Evolutionary conservation across 2,113 vertebrate species (phyloP).

Genomic region (Myrmecobius fasciatus): DNA sequence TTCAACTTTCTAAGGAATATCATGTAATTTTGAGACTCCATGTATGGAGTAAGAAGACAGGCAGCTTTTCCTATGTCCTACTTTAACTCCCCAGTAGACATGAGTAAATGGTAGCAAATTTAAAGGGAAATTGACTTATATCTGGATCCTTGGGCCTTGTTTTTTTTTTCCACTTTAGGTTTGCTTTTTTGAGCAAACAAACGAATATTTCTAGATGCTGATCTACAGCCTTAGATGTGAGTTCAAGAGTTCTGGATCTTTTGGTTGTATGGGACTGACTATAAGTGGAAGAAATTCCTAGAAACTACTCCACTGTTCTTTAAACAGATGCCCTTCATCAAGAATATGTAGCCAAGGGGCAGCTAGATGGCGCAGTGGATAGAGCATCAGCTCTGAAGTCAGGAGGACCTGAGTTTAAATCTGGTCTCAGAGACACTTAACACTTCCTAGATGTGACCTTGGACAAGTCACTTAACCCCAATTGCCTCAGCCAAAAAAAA

Average conservation of each 20-base stretch:
- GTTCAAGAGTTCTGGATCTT: background rate
- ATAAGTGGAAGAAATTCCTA: background rate
- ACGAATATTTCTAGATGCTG: background rate
- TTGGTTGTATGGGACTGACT: background rate
- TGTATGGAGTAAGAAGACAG: background rate
- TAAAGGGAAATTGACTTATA: background rate
- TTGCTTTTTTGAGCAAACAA: background rate
- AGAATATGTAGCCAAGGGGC: background rate
- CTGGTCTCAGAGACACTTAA: too few species aligned
- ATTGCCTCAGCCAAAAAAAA: too few species aligned
- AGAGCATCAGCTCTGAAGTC: too few species aligned
- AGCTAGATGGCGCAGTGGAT: too few species aligned
- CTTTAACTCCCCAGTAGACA: too few species aligned
- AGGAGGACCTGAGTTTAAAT: too few species aligned
- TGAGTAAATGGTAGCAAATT: too few species aligned
- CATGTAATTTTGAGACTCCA: background rate
- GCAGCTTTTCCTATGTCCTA: background rate
- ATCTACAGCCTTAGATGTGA: background rate
- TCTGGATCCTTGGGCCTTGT: background rate
- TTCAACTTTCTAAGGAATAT: background rate
- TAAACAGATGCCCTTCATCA: background rate
- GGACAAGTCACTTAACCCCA: too few species aligned
- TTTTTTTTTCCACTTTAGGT: background rate
- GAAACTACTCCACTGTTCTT: background rate
- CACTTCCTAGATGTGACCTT: too few species aligned